Base-by-base conservation (phyloP, 2,888 invertebrate species). In the Dolichopus griseipennis region DNA sequence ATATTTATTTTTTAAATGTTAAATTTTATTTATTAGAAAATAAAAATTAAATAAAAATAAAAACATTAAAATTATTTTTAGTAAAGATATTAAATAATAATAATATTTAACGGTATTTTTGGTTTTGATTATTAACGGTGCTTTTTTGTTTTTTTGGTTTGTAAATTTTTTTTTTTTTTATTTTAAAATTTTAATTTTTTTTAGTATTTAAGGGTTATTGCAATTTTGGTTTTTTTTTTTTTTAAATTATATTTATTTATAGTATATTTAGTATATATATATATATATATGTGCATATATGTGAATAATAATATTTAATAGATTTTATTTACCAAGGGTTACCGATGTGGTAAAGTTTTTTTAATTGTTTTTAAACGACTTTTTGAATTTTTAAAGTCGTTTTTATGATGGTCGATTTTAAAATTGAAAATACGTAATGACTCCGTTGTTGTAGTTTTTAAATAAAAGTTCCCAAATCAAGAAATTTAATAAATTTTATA, bases 381-480 rank as follows among this genome's bases (percentile, higher is more conserved):
- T 72, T 73, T 27, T 34, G 33, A 33, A n/a, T 34, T n/a, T 34
- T 64, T 64, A 68, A 74, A 73, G 72, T 76, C 74, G 75, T 75
- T 77, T 75, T 78, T 77, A 69, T 75, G 76, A 74, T n/a, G n/a
- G n/a, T 74, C 78, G 76, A 78, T 72, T 74, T 74, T 73, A 71
- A 74, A 75, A 73, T 73, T 71, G 73, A 73, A 73, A 72, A 75
- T 73, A 73, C 71, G 75, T 78, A 78, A 72, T 76, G 80, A 75
- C 81, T 81, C 80, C 80, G 80, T 81, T 81, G 79, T 81, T 78
- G 76, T 78, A 76, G 76, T 76, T 78, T 80, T 68, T 71, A 70
- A 69, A 69, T 70, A 71, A 69, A 70, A 43, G 72, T 70, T 67
- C 70, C 70, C 41, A 70, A 72, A 71, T 68, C 70, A 66, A 67